phyloP scores from a whole-genome alignment of 2,113 vertebrate genomes.

The Lanius ludovicianus region DNA sequence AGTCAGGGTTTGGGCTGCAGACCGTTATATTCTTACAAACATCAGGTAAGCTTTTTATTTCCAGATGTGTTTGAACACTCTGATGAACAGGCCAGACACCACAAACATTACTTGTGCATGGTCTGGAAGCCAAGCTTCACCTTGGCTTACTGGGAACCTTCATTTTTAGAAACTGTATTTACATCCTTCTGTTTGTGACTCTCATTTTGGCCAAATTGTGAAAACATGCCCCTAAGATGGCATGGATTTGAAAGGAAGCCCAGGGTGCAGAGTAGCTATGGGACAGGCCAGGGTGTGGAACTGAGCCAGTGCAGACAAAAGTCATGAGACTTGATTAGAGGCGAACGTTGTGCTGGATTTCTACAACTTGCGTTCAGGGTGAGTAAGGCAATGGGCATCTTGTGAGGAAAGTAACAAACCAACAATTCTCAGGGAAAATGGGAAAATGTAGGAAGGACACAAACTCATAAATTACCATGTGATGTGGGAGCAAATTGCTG shows the following conservation, averaged over 20 bases:
- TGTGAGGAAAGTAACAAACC: slow-evolving; percentile 15
- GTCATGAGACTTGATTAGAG: slow-evolving; percentile 13
- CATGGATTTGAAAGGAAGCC: neutral
- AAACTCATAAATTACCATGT: neutral
- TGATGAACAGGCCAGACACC: neutral
- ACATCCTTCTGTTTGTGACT: neutral
- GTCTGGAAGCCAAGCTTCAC: neutral
- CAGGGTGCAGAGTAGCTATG: neutral
- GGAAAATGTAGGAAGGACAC: slow-evolving; percentile 39
- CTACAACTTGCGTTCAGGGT: neutral
- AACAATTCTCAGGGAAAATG: slow-evolving; percentile 3
- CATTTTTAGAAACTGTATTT: neutral
- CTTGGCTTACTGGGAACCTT: neutral
- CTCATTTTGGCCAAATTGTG: neutral
- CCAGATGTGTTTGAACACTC: neutral
- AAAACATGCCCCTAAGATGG: neutral
- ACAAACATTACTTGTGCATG: neutral
- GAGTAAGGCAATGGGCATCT: slow-evolving; percentile 49
- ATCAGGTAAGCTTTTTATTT: slow-evolving; percentile 12
- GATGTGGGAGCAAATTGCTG: slow-evolving; percentile 16
- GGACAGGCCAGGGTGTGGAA: neutral
- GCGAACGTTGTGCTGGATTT: neutral
- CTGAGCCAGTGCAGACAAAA: neutral
- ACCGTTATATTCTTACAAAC: slow-evolving; percentile 62
- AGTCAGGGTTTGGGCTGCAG: slow-evolving; percentile 76